Evolutionary conservation across 2,113 vertebrate species (phyloP).

Genomic region (Hiodon alosoides): DNA sequence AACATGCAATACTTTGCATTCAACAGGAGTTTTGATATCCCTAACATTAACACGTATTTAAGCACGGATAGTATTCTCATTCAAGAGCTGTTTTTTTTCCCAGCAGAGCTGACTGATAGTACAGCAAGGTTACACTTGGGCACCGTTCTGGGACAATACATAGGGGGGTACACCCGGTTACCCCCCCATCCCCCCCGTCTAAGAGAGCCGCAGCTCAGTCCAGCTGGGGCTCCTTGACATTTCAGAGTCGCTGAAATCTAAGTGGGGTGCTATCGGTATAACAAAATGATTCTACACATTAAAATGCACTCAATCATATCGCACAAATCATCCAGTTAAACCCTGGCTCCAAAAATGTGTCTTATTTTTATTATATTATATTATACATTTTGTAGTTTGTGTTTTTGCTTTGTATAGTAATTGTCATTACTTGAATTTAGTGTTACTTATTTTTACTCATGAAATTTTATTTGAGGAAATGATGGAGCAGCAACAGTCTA

Average conservation of each 20-base stretch:
- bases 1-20: no score
- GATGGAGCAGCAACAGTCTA: no score
- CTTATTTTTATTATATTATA: no score
- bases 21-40: no score
- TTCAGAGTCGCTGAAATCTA: constrained; percentile 31
- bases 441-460: no score
- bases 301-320: background rate
- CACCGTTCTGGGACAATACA: constrained; percentile 15
- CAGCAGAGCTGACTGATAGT: constrained; percentile 17
- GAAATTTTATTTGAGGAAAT: no score
- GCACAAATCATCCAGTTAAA: no score
- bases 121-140: constrained; percentile 35
- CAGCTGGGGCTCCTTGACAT: background rate
- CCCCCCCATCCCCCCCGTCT: background rate
- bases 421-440: no score
- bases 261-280: constrained; percentile 31
- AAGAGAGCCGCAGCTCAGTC: background rate
- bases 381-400: no score
- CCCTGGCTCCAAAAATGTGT: no score
- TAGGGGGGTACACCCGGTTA: constrained; percentile 21
- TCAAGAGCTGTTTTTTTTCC: background rate
- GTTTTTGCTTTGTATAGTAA: no score
- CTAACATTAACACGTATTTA: no score
- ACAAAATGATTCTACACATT: background rate
- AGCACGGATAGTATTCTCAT: background rate